Conservation (phyloP, 2,888 invertebrate species). For the Hesperia comma region DNA sequence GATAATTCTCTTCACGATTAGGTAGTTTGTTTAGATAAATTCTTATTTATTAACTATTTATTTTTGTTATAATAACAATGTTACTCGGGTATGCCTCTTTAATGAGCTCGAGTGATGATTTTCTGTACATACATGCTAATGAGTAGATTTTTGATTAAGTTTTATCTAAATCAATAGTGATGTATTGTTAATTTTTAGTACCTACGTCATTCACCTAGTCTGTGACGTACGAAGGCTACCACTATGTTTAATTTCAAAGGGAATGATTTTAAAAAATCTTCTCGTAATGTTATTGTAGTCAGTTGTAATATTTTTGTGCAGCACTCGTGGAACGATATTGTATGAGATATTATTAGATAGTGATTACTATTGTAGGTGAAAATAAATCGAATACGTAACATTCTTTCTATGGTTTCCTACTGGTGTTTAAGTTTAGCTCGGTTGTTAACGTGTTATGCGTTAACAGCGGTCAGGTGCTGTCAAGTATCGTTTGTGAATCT, state of each 20-base stretch:
- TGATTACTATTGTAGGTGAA: constrained; percentile 49
- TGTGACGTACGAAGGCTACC: constrained; percentile 19
- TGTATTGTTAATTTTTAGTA: constrained; percentile 32
- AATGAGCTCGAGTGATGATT: constrained; percentile 43
- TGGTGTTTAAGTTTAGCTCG: constrained; percentile 2
- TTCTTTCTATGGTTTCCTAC: constrained; percentile 31
- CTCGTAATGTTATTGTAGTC: constrained; percentile 21
- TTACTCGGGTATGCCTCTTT: constrained; percentile 59
- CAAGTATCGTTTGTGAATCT: too few relatives aligned
- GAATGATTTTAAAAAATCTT: constrained; percentile 27
- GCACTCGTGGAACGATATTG: constrained; percentile 67
- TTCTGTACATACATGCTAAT: constrained; percentile 31
- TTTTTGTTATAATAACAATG: constrained; percentile 69
- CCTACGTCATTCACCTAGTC: constrained; percentile 27
- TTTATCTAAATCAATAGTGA: constrained; percentile 48
- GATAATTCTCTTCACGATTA: constrained; percentile 71
- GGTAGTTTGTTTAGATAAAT: constrained; percentile 78
- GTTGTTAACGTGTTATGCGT: neutral
- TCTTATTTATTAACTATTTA: constrained; percentile 81
- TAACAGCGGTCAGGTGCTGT: neutral
- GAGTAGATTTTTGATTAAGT: constrained; percentile 48
- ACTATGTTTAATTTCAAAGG: constrained; percentile 13
- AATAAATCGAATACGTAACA: constrained; percentile 63
- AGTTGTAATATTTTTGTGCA: constrained; percentile 31
- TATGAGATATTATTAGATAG: constrained; percentile 72